A percentile compares a stretch with the other conserved stretches of the same genome.
These are phyloP conservation scores for Colaptes auratus DNA, from an alignment of 2,113 vertebrate species.

Conservation along the genomic window DNA sequence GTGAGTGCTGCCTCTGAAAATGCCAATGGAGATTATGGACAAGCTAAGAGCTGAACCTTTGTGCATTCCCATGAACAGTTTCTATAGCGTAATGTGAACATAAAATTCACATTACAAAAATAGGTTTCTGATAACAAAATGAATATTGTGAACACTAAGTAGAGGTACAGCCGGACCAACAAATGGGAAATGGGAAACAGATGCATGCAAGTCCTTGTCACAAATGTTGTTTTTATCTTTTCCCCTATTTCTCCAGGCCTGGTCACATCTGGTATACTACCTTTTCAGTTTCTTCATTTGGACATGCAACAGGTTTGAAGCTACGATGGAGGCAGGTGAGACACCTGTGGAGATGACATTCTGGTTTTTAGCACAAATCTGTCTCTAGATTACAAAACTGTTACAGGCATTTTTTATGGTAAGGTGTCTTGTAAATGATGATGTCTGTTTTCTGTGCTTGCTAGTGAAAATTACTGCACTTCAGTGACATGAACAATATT, in stretches of 20 bases:
- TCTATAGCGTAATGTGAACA: background rate
- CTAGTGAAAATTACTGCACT: background rate
- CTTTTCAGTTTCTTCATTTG: background rate
- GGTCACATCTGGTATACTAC: background rate
- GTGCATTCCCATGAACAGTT: background rate
- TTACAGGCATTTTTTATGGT: background rate
- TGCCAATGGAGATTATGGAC: rapidly evolving
- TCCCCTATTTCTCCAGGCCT: background rate
- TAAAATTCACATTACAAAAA: background rate
- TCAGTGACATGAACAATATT: background rate
- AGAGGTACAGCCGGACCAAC: background rate
- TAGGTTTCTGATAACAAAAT: background rate
- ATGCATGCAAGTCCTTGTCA: rapidly evolving
- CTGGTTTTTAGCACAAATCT: background rate
- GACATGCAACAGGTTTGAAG: background rate
- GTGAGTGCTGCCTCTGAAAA: background rate
- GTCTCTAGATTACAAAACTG: background rate
- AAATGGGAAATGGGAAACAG: background rate
- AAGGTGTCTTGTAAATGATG: background rate
- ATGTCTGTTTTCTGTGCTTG: background rate
- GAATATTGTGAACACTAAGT: background rate
- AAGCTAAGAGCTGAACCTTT: background rate
- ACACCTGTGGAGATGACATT: background rate
- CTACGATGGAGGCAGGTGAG: background rate
- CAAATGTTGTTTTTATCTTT: background rate